A percentile compares a stretch with the other conserved stretches of the same genome.
phyloP scores from a whole-genome alignment of 1,140 invertebrate species.

The Tetramorium parvispinum region DNA sequence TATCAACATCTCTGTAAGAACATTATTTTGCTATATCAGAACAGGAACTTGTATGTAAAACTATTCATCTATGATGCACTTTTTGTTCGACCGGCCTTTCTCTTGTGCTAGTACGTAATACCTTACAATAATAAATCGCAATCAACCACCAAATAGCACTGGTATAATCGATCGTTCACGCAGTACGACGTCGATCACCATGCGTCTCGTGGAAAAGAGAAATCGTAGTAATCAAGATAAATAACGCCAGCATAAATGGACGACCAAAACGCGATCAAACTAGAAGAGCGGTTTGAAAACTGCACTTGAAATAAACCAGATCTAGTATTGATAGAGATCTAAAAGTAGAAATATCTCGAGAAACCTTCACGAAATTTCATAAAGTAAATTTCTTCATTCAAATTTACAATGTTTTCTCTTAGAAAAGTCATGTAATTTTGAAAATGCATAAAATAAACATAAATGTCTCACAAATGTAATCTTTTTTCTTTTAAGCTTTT shows the following conservation, averaged over 20 bases:
- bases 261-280: slow-evolving; percentile 2
- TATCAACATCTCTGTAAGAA: background rate
- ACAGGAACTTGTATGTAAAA: slow-evolving; percentile 12
- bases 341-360: background rate
- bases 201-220: slow-evolving; percentile 45
- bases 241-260: slow-evolving; percentile 46
- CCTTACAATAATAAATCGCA: slow-evolving; percentile 49
- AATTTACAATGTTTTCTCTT: background rate
- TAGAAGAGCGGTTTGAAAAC: background rate
- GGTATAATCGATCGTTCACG: slow-evolving; percentile 50
- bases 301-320: background rate
- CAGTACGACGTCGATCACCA: slow-evolving; percentile 28
- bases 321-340: background rate
- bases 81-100: slow-evolving; percentile 28
- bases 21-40: background rate
- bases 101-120: slow-evolving; percentile 32
- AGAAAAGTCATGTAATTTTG: background rate
- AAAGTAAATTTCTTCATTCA: background rate
- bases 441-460: background rate
- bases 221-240: slow-evolving; percentile 52
- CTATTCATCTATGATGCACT: background rate
- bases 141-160: slow-evolving; percentile 43
- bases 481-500: background rate
- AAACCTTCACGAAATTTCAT: background rate
- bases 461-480: background rate